Conservation (phyloP, 2,888 invertebrate genomes). For the Camptogramma bilineatum region DNA sequence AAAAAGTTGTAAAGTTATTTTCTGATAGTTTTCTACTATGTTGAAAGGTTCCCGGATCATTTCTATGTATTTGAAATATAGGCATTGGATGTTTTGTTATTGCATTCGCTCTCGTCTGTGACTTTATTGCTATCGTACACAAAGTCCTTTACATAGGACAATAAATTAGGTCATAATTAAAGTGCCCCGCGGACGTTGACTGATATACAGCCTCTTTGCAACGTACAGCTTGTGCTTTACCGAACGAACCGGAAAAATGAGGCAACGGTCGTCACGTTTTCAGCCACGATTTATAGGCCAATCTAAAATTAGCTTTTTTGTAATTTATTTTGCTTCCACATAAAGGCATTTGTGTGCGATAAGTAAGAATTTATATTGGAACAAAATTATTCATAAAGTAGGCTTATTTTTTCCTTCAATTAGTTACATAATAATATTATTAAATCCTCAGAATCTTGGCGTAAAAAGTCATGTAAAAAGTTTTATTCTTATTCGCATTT, state of each 20-base stretch:
- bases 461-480: not conserved
- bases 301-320: constrained; percentile 44
- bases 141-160: constrained; percentile 50
- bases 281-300: constrained; percentile 53
- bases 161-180: constrained; percentile 77
- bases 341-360: constrained; percentile 20
- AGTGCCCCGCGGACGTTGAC: constrained; percentile 76
- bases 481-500: not conserved
- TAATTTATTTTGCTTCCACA: constrained; percentile 33
- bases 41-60: constrained; percentile 12
- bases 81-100: not conserved
- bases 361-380: constrained; percentile 15
- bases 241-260: constrained; percentile 66
- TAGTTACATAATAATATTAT: not conserved
- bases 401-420: not conserved
- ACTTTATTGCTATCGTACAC: constrained; percentile 4
- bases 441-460: not conserved
- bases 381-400: constrained; percentile 3
- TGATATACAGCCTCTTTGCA: constrained; percentile 77
- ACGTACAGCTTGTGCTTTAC: constrained; percentile 58
- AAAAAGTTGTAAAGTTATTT: constrained; percentile 9
- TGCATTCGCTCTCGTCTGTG: not conserved
- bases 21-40: constrained; percentile 1
- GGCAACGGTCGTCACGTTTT: constrained; percentile 51
- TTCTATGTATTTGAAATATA: no score